Conservation (phyloP, 1,140 invertebrate genomes). For the Scaptomyza montana region DNA sequence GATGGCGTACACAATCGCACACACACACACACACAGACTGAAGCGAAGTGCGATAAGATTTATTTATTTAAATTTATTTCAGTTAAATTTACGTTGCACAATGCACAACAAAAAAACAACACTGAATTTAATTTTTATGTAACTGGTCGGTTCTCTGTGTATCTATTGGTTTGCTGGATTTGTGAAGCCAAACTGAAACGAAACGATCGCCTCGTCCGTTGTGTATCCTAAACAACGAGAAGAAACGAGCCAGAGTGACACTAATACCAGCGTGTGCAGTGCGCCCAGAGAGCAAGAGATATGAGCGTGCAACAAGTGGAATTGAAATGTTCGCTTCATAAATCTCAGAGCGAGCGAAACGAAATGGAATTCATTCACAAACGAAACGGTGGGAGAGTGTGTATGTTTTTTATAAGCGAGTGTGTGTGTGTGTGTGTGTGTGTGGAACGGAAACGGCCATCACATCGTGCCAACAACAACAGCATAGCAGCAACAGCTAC, state of each 20-base stretch:
- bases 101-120: conserved; percentile 54
- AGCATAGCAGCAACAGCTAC: conserved; percentile 48
- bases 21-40: conserved; percentile 11
- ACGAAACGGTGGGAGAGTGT: conserved; percentile 48
- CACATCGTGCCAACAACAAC: conserved; percentile 63
- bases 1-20: background rate
- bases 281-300: conserved; percentile 31
- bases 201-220: conserved; percentile 72
- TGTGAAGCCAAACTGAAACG: conserved; percentile 82
- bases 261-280: background rate
- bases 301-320: conserved; percentile 64
- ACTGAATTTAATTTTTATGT: conserved; percentile 62
- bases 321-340: conserved; percentile 51
- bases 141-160: conserved; percentile 71
- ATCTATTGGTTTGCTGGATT: conserved; percentile 83
- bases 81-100: conserved; percentile 41
- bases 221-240: conserved; percentile 75
- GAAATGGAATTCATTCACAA: conserved; percentile 79
- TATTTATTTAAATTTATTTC: conserved; percentile 63
- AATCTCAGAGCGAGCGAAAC: conserved; percentile 64
- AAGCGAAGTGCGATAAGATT: conserved; percentile 33
- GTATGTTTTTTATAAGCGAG: conserved; percentile 2
- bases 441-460: conserved; percentile 83
- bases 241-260: conserved; percentile 53
- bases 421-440: conserved; percentile 18